Conservation (phyloP, 2,113 vertebrate genomes). For the Gracilinanus agilis region DNA sequence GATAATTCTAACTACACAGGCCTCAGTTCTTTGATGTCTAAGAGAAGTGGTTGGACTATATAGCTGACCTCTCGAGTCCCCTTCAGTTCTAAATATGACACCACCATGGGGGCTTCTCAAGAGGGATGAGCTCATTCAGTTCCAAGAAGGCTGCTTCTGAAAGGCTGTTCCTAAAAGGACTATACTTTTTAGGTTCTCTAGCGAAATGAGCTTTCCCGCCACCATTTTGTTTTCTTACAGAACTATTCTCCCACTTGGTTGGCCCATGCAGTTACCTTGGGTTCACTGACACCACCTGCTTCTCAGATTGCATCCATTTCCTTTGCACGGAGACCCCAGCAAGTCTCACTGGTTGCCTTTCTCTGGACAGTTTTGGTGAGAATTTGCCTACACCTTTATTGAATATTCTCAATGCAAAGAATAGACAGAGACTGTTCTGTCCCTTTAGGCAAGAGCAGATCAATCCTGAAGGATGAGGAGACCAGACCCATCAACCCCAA, state of each 20-base stretch:
- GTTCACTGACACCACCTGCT: not conserved
- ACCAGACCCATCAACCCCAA: not conserved
- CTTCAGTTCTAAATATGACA: not conserved
- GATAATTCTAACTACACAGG: too few species aligned
- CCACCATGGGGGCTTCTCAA: not conserved
- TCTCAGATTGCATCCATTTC: not conserved
- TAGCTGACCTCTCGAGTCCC: too few species aligned
- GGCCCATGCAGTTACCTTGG: not conserved
- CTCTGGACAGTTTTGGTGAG: not conserved
- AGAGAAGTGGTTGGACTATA: not conserved
- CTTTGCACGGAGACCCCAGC: not conserved
- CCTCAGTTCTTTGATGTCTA: not conserved
- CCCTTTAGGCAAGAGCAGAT: not conserved
- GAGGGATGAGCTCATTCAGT: not conserved
- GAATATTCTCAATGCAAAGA: not conserved
- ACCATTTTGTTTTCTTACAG: not conserved
- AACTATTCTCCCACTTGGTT: not conserved
- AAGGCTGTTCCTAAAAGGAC: not conserved
- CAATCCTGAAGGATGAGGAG: not conserved
- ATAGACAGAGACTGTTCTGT: not conserved
- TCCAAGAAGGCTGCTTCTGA: not conserved
- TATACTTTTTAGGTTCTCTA: not conserved
- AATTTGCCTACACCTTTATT: not conserved
- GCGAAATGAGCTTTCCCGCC: not conserved
- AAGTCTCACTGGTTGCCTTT: not conserved